Evolutionary conservation across 2,888 invertebrate species (phyloP).

Genomic region (Trachelus stipa): DNA sequence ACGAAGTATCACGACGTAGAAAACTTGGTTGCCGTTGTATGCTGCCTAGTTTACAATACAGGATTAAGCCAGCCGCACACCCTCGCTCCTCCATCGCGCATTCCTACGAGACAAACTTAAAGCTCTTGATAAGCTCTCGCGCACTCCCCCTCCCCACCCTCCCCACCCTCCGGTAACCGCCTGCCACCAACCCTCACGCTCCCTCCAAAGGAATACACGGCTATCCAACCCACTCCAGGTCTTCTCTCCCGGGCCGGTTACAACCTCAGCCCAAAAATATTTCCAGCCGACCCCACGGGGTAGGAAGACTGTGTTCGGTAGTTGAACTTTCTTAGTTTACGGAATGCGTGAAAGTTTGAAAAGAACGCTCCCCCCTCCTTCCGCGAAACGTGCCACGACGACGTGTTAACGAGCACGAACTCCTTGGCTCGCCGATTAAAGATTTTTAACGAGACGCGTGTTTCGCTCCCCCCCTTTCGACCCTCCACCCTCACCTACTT

Average conservation of each 20-base stretch:
- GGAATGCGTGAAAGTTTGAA: not conserved
- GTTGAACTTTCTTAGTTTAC: not conserved
- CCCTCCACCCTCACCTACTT: not conserved
- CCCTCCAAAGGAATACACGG: no score
- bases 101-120: slow-evolving; percentile 53
- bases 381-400: not conserved
- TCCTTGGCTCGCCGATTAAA: slow-evolving; percentile 1
- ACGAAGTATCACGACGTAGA: slow-evolving; percentile 36
- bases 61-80: slow-evolving; percentile 54
- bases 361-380: not conserved
- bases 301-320: not conserved
- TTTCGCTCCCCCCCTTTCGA: not conserved
- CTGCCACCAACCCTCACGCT: not conserved
- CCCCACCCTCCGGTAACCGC: not conserved
- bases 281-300: not conserved
- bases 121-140: slow-evolving; percentile 59
- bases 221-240: slow-evolving; percentile 22
- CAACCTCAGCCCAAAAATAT: slow-evolving; percentile 11
- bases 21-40: slow-evolving; percentile 55
- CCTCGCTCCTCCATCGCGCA: slow-evolving; percentile 26
- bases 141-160: slow-evolving; percentile 29
- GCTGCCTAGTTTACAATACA: slow-evolving; percentile 61
- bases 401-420: not conserved
- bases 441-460: slow-evolving; percentile 8
- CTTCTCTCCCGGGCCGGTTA: not conserved